Percentiles rank a stretch among this genome's conserved stretches.
These are phyloP conservation scores for Tethea ocularis DNA, from an alignment of 2,888 invertebrate genomes.

Conservation along the genomic window DNA sequence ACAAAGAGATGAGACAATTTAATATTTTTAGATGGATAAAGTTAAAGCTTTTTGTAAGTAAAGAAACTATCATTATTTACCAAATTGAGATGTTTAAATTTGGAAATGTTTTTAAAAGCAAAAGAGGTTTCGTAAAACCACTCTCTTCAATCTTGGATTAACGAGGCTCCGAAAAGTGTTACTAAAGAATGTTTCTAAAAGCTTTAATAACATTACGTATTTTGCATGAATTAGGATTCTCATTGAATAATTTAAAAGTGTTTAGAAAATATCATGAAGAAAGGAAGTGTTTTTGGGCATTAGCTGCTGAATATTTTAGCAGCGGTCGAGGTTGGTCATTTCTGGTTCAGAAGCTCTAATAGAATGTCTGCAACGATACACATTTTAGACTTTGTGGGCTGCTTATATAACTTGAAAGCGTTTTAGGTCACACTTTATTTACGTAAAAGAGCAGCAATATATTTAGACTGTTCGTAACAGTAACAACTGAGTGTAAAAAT, in stretches of 20 bases:
- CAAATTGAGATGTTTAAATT: neutral
- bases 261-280: neutral
- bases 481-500: no score
- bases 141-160: neutral
- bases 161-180: neutral
- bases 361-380: neutral
- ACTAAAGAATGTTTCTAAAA: neutral
- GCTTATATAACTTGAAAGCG: neutral
- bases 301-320: neutral
- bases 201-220: conserved; percentile 1
- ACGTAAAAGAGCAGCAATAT: neutral
- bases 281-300: neutral
- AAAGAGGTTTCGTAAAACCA: neutral
- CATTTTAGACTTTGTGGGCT: neutral
- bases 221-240: neutral
- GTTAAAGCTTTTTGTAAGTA: no score
- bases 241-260: neutral
- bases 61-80: no score
- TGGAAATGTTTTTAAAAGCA: neutral
- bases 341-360: neutral
- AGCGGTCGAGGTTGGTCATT: neutral
- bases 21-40: neutral
- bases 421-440: neutral
- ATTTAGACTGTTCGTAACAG: neutral
- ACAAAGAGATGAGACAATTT: conserved; percentile 31